Evolutionary conservation across 2,888 invertebrate genomes (phyloP), one percentile per base, ranked within the genome.

Genomic region (Apoda limacodes): DNA sequence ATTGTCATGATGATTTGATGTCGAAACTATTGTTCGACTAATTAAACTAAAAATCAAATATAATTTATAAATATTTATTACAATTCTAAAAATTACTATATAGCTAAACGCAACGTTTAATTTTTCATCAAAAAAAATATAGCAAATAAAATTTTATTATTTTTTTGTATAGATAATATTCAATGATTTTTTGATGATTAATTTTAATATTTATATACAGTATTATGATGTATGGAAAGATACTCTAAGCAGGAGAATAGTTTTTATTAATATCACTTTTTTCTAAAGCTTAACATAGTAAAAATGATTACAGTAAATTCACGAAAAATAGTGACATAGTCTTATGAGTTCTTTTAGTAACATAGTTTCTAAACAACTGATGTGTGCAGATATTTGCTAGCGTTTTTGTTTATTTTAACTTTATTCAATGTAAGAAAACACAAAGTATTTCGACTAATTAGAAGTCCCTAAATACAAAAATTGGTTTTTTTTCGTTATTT

Each of bases 261-360:
- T 61, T 62, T 57, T 61, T 57, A 63, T 6, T 17, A 70, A 75
- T 78, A 76, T 78, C 78, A 76, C 75, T 67, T 53, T 60, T n/a
- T 59, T 66, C 64, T 71, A 71, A 53, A 62, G 55, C 64, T 46
- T 61, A 66, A 63, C 63, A 64, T 60, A 64, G 62, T 76, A 70
- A 65, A 72, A 74, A 68, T 65, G 64, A 66, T 74, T 78, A 75
- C 75, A 80, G 78, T 80, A 80, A 76, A 80, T 75, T 67, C 74
- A 70, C 78, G 68, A 78, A 80, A 80, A 78, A 80, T 80, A 80
- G 75, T 71, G 56, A 63, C 55, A 59, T 69, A 74, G 70, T 74
- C 67, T 75, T 61, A 66, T 55, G 52, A 60, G 55, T 63, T 61
- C 41, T 52, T 52, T 46, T 64, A 67, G 5, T n/a, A n/a, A n/a